Conservation (phyloP, 1,140 invertebrate genomes). For the Gryllus bimaculatus region DNA sequence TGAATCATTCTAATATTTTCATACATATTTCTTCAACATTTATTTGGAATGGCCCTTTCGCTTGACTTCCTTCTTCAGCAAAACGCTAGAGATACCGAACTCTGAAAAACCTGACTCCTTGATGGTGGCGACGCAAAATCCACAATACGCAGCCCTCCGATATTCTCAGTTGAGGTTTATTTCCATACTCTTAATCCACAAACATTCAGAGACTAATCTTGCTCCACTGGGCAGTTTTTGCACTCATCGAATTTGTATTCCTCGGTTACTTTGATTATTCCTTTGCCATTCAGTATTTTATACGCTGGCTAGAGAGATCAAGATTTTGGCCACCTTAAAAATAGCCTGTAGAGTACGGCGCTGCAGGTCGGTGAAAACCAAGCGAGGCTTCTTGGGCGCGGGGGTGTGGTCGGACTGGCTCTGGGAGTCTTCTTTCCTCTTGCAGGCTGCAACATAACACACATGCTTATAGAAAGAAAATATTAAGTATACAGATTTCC, state of each 20-base stretch:
- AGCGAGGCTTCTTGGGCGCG: conserved; percentile 95
- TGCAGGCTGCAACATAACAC: conserved; percentile 64
- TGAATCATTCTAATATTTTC: no score
- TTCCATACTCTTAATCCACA: neutral
- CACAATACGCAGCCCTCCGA: neutral
- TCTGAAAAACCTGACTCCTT: conserved; percentile 17
- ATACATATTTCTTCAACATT: neutral
- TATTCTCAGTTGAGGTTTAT: neutral
- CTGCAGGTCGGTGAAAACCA: conserved; percentile 99
- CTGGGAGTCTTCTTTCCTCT: conserved; percentile 92
- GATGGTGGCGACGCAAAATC: neutral
- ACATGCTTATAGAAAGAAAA: neutral
- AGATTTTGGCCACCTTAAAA: conserved; percentile 69
- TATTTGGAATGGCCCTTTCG: neutral
- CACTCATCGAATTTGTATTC: neutral
- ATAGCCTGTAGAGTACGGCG: conserved; percentile 98
- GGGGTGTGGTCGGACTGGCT: conserved; percentile 67
- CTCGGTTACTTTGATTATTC: conserved; percentile 21
- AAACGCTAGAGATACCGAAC: conserved; percentile 26
- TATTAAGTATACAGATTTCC: neutral
- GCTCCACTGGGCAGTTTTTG: conserved; percentile 7
- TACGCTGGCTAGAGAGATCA: neutral
- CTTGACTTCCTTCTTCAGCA: conserved; percentile 16
- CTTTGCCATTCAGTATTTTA: conserved; percentile 2
- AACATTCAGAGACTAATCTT: neutral